A percentile compares a stretch with the other conserved stretches of the same genome.
These are phyloP conservation scores for Cavia aperea DNA, from an alignment of 2,113 vertebrate species.

Conservation along the genomic window DNA sequence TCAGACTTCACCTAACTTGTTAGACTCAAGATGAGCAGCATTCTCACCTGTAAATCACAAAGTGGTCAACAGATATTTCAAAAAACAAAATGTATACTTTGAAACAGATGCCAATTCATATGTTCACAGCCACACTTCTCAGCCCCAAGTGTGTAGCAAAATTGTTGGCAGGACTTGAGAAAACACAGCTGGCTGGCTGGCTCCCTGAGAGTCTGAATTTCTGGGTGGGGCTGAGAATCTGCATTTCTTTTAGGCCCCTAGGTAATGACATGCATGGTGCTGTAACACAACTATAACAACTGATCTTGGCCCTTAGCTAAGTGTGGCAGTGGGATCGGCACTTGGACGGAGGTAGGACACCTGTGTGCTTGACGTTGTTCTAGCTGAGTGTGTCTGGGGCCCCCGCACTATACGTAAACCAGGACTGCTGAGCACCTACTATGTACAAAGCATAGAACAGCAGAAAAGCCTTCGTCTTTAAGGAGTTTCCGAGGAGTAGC, in stretches of 20 bases:
- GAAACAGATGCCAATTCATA: background rate
- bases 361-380: rapidly evolving
- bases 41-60: background rate
- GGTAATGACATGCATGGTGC: background rate
- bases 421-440: background rate
- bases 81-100: background rate
- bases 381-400: background rate
- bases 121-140: background rate
- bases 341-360: background rate
- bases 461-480: too few relatives aligned
- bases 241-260: background rate
- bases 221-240: background rate
- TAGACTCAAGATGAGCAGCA: background rate
- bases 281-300: too few relatives aligned
- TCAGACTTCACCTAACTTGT: background rate
- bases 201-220: background rate
- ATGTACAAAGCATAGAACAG: background rate
- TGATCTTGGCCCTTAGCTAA: background rate
- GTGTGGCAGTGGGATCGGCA: background rate
- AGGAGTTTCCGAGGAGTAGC: background rate
- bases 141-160: background rate
- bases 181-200: background rate
- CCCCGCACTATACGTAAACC: background rate
- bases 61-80: background rate
- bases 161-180: background rate